phyloP scores from a whole-genome alignment of 2,888 invertebrate species.

The Heliothis peltigera region DNA sequence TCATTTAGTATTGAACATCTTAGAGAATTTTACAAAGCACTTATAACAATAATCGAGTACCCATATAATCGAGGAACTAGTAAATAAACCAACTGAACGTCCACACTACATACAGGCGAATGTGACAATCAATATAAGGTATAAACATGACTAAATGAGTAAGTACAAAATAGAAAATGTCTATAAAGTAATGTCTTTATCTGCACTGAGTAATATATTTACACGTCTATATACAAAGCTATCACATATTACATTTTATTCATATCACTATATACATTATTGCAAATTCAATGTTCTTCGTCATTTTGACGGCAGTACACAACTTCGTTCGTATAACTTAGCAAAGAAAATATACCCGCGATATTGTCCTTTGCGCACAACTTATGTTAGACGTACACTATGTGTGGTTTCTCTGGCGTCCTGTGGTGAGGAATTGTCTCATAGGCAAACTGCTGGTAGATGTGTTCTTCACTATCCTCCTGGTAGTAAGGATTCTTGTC shows the following conservation, averaged over 20 bases:
- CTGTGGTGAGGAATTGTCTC: slow-evolving; percentile 88
- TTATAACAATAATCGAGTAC: slow-evolving; percentile 74
- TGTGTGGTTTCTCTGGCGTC: slow-evolving; percentile 90
- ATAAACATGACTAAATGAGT: slow-evolving; percentile 80
- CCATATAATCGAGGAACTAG: slow-evolving; percentile 81
- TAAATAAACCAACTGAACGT: slow-evolving; percentile 75
- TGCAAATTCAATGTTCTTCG: slow-evolving; percentile 81
- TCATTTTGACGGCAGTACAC: slow-evolving; percentile 77
- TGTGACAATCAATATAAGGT: slow-evolving; percentile 65
- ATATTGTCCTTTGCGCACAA: slow-evolving; percentile 83
- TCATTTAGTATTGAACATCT: slow-evolving; percentile 73
- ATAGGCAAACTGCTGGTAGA: slow-evolving; percentile 88
- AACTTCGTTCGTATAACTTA: slow-evolving; percentile 74
- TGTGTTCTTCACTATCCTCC: slow-evolving; percentile 87
- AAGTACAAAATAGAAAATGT: slow-evolving; percentile 86
- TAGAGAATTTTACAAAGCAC: slow-evolving; percentile 78
- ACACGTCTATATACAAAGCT: slow-evolving; percentile 88
- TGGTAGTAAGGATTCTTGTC: slow-evolving; percentile 87
- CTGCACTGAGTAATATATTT: slow-evolving; percentile 82
- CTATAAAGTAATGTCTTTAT: slow-evolving; percentile 79
- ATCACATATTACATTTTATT: slow-evolving; percentile 89
- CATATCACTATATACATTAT: slow-evolving; percentile 89
- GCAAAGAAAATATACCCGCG: slow-evolving; percentile 79
- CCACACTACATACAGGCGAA: slow-evolving; percentile 69
- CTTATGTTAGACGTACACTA: slow-evolving; percentile 90